These are phyloP conservation scores for Cryptosula pallasiana DNA, from an alignment of 2,888 invertebrate genomes.

Conservation along the genomic window DNA sequence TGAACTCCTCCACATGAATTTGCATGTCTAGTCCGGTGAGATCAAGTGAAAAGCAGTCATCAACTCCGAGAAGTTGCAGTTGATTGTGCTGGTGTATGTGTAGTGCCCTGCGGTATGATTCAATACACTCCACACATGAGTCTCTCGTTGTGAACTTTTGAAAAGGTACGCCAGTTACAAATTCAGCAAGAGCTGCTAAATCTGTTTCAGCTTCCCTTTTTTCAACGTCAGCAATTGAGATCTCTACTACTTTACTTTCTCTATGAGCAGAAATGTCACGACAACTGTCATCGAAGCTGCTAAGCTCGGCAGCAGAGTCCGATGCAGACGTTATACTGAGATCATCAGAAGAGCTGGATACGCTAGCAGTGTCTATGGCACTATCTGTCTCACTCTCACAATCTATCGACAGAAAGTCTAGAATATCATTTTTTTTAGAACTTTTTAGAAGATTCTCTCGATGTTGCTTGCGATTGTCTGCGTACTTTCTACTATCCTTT, in stretches of 20 bases:
- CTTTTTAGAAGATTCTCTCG: background rate
- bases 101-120: background rate
- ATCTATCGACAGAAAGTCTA: background rate
- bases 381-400: slow-evolving; percentile 19
- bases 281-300: background rate
- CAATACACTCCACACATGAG: slow-evolving; percentile 14
- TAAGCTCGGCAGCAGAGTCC: background rate
- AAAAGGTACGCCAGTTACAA: slow-evolving; percentile 11
- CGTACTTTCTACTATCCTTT: background rate
- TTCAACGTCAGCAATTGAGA: background rate
- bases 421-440: background rate
- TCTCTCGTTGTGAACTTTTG: slow-evolving; percentile 19
- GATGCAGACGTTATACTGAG: background rate
- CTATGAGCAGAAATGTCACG: background rate
- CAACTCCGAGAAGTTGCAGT: background rate
- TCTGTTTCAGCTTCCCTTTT: background rate
- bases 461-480: background rate
- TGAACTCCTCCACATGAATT: slow-evolving; percentile 15
- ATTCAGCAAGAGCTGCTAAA: background rate
- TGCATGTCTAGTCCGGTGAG: background rate
- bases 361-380: slow-evolving; percentile 17
- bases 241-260: background rate
- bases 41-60: slow-evolving; percentile 8
- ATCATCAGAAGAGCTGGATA: slow-evolving; percentile 3
- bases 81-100: slow-evolving; percentile 16